Evolutionary conservation across 2,113 vertebrate genomes (phyloP), one percentile per base, ranked within the genome.

Genomic region (Sylvietta virens): DNA sequence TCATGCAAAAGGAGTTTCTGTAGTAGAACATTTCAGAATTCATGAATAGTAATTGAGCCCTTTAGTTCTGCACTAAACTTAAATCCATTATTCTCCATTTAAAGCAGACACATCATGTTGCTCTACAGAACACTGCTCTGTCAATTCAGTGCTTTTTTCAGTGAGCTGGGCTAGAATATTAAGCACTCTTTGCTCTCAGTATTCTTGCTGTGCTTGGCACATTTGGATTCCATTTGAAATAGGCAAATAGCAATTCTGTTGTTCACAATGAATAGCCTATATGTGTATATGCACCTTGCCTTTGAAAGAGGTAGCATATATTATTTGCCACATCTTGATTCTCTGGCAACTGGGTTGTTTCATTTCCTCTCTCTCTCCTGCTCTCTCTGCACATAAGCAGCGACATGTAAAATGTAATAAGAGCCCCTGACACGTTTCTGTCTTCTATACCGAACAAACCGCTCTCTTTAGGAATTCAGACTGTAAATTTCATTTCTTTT

Each of bases 21-120:
- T 97, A 96, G 94, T 94, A 97, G 96, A 98, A 98, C 89, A 95
- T 97, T 98, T 98, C 93, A 96, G 97, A 98, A 97, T 97, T 98
- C 95, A 98, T 98, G 97, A 98, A 98, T 98, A 98, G 97, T 97
- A 97, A 98, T 98, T 96, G 97, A 98, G 93, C 94, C 95, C 93
- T 97, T 98, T 97, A 95, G 96, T 98, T 98, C 96, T 97, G 91
- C 97, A 95, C 90, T 97, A 96, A 98, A 98, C 98, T 98, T 98
- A 98, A 98, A 98, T 97, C 96, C 94, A 97, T 98, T 98, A 97
- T 98, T 98, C 97, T 98, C 97, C 95, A 98, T 98, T 98, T 98
- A 98, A 97, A 97, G 97, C 88, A 97, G 97, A 98, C 97, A 97
- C 97, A 97, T 97, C 97, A 88, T 96, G 97, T 97, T 98, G 94